Base-by-base conservation (phyloP, 2,888 invertebrate species). In the Plebejus anna region DNA sequence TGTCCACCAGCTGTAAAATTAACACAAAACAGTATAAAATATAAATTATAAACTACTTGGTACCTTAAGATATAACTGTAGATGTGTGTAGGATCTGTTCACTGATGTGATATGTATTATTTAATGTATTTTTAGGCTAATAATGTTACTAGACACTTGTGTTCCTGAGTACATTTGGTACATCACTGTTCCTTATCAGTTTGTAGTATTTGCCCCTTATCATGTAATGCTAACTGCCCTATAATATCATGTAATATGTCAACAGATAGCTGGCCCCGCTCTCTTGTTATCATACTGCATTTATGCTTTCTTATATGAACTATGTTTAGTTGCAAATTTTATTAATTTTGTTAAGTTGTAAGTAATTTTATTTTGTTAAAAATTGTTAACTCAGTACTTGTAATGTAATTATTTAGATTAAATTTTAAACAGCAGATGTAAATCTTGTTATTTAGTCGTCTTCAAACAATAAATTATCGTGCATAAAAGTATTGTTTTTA, bases 201-300 rank as follows among this genome's bases (percentile, higher is more conserved):
- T 57, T 71, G 55, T 76, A 76, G 13, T 76, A 76, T 76, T 76
- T 76, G 76, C 72, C 72, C 59, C 76, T 76, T 76, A 76, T 76
- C 76, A 36, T 11, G 42, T 72, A 76, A 11, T 22, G 42, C 59
- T n/a, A 4, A 71, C 59, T 76, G 59, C 59, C 57, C 28, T 61
- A 42, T 59, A 13, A 51, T 51, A 55, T 55, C 16, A 16, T 55
- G 55, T 55, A 16, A 16, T 70, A 59, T 59, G 59, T 76, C 22
- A 59, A 76, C 59, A 38, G 61, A 59, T 57, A 6, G 57, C 72
- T 61, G 70, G 57, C 72, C 72, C 28, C 42, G 76, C 70, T 72
- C 76, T 76, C 76, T 76, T 55, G 55, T 55, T 76, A 76, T 73
- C 76, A 61, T 36, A 47, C 72, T 76, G 76, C 76, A 76, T 76